phyloP scores from a whole-genome alignment of 2,113 vertebrate species.

The Scomber japonicus region DNA sequence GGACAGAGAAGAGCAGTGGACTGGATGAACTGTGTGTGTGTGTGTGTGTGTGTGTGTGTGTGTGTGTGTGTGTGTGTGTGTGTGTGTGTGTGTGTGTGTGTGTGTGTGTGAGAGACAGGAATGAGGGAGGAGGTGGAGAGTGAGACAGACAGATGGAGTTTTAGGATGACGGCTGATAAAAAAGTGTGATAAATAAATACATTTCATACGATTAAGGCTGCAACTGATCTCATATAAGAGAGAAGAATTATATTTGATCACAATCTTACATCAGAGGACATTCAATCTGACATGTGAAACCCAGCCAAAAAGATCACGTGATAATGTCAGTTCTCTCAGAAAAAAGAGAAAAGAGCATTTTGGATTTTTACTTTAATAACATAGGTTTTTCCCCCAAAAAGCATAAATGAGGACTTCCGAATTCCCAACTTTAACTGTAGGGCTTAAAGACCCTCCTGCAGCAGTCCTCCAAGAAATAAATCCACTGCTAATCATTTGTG shows the following conservation, averaged over 20 bases:
- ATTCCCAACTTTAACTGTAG: too few species aligned
- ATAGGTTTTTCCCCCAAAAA: too few species aligned
- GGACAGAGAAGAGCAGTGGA: slow-evolving; percentile 64
- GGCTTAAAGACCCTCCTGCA: too few species aligned
- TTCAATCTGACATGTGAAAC: too few species aligned
- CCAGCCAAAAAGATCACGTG: too few species aligned
- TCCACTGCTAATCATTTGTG: too few species aligned
- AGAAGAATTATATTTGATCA: background rate
- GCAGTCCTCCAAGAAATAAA: too few species aligned
- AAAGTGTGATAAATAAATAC: background rate
- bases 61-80: slow-evolving; percentile 17
- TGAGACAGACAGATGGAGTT: slow-evolving; percentile 8
- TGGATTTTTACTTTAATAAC: too few species aligned
- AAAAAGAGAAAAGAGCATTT: too few species aligned
- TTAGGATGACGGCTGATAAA: background rate
- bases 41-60: slow-evolving; percentile 25
- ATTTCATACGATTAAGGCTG: background rate
- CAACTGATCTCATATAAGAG: slow-evolving; percentile 5
- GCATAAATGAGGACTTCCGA: too few species aligned
- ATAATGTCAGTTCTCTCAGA: too few species aligned
- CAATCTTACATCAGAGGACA: background rate
- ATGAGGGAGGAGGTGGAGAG: background rate
- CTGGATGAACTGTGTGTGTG: slow-evolving; percentile 47
- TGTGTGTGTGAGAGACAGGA: background rate
- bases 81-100: background rate